Conservation (phyloP, 2,888 invertebrate genomes). For the Nomada fabriciana region DNA sequence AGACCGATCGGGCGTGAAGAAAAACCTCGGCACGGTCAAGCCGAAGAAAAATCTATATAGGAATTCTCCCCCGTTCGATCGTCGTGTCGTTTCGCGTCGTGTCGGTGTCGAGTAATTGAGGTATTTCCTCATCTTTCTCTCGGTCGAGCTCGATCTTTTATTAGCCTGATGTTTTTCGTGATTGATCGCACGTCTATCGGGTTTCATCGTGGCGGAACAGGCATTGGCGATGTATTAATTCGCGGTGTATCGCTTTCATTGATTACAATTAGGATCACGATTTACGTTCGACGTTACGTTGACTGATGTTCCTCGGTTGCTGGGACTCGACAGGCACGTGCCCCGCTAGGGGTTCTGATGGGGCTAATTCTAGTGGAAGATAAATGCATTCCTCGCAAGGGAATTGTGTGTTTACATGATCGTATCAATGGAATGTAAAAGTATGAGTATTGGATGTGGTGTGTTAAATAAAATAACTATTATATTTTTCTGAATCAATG, state of each 20-base stretch:
- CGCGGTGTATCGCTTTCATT: neutral
- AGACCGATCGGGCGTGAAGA: conserved; percentile 29
- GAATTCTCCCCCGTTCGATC: conserved; percentile 13
- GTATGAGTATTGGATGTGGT: too few relatives aligned
- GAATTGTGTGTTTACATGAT: neutral
- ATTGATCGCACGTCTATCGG: conserved; percentile 28
- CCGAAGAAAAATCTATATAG: conserved; percentile 44
- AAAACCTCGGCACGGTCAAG: conserved; percentile 27
- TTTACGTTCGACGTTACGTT: neutral
- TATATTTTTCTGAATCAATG: too few relatives aligned
- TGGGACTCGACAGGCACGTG: too few relatives aligned
- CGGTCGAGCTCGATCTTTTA: neutral
- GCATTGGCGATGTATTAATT: neutral
- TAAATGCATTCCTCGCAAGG: neutral
- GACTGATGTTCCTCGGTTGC: neutral
- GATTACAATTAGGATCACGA: conserved; percentile 20
- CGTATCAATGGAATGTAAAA: neutral
- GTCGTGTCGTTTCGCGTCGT: neutral
- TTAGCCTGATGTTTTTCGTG: conserved; percentile 23
- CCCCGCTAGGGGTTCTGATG: neutral
- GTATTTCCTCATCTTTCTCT: conserved; percentile 4
- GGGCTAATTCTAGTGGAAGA: neutral
- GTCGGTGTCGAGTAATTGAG: conserved; percentile 25
- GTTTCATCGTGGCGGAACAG: conserved; percentile 4
- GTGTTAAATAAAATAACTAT: too few relatives aligned